Conservation (phyloP, 2,113 vertebrate species). For the Callipepla californica region DNA sequence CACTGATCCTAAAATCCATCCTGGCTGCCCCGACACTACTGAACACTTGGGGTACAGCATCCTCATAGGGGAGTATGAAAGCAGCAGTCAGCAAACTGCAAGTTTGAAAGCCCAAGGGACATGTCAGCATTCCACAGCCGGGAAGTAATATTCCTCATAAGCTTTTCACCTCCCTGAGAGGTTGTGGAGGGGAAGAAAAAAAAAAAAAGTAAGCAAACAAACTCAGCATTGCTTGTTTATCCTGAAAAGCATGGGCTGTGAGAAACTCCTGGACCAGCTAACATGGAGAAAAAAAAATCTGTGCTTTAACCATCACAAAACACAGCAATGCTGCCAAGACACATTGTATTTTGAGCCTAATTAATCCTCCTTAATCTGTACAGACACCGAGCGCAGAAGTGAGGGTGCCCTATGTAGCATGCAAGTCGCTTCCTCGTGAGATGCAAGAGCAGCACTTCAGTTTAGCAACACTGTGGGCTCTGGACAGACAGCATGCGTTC, state of each 20-base stretch:
- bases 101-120: background rate
- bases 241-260: background rate
- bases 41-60: background rate
- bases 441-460: background rate
- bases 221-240: background rate
- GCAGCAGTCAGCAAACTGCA: slow-evolving; percentile 1
- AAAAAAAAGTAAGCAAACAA: background rate
- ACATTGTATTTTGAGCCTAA: slow-evolving; percentile 45
- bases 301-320: slow-evolving; percentile 35
- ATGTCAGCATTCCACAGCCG: background rate
- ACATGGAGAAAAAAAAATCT: background rate
- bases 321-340: background rate
- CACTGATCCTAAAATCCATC: background rate
- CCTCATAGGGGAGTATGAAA: slow-evolving; percentile 2
- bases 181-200: background rate
- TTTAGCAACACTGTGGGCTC: background rate
- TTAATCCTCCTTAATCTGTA: slow-evolving; percentile 43
- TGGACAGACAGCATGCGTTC: background rate
- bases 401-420: background rate
- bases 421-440: background rate
- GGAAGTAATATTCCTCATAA: background rate
- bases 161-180: background rate
- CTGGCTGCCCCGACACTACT: background rate
- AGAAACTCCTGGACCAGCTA: background rate
- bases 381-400: background rate